These are phyloP conservation scores for Halcyon chelicuti DNA, from an alignment of 2,797 vertebrate species.

Conservation along the genomic window DNA sequence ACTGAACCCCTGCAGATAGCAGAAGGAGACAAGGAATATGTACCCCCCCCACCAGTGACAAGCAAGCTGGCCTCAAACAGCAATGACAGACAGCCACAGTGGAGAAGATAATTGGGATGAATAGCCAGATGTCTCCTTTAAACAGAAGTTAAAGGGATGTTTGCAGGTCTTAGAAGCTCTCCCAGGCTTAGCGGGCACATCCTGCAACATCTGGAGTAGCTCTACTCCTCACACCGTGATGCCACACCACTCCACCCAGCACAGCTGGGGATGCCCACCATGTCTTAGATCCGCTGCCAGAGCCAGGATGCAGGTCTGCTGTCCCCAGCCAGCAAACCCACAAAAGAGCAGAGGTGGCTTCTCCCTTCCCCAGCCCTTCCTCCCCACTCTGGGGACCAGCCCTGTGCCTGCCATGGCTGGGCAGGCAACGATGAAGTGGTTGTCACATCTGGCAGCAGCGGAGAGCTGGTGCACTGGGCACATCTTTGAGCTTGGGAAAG, in stretches of 20 bases:
- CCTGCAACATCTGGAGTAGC: background rate
- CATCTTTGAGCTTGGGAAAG: conserved; percentile 24
- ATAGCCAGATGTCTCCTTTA: background rate
- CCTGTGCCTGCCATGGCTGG: fast-evolving
- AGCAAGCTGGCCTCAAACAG: background rate
- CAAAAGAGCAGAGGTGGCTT: background rate
- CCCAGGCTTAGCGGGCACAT: background rate
- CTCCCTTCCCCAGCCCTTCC: background rate
- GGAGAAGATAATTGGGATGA: background rate
- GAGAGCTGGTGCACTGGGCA: background rate
- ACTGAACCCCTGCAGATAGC: background rate
- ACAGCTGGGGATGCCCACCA: background rate
- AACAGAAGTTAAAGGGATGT: background rate
- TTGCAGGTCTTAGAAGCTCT: background rate
- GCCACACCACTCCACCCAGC: background rate
- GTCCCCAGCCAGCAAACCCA: background rate
- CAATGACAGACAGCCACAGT: background rate
- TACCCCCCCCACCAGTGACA: background rate
- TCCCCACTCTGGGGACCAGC: background rate
- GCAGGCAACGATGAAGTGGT: background rate
- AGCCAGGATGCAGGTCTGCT: background rate
- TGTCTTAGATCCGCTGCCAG: background rate
- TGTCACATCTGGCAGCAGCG: conserved; percentile 28
- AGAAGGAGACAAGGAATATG: background rate
- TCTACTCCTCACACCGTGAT: background rate